Base-by-base conservation (phyloP, 1,140 invertebrate species). In the Drosophila ogumai region DNA sequence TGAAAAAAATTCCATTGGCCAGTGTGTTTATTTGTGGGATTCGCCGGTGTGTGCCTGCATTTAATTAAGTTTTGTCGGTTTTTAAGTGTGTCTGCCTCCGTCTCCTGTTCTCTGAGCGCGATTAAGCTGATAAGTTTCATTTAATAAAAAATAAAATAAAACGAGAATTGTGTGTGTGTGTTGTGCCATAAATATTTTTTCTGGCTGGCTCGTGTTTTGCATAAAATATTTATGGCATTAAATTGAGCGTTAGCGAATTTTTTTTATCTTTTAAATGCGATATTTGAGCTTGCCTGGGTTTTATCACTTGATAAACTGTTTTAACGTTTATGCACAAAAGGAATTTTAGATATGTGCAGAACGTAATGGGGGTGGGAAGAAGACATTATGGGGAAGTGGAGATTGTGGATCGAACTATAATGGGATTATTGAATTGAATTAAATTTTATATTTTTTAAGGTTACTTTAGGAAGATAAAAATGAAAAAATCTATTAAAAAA, bases 41-140 rank as follows among this genome's bases (percentile, higher is more conserved):
- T 56, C 49, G 34, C 5, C 58, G 31, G 25, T 41, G 49, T 38
- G 41, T 56, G 81, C 50, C 77, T 79, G 82, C 82, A 82, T 87
- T 86, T 86, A 87, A 86, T 85, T 87, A 85, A 85, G 82, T 85
- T 87, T 85, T 74, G 81, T 71, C 73, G 73, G 77, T 75, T 85
- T 84, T 85, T 65, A 68, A 75, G 60, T 67, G 65, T 58, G 64
- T 46, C 28, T 40, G 43, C 25, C 44, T 19, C 28, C 15, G 31
- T 67, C 36, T 56, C 8, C 58, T 17, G 25, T 38, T 31, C 57
- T 32, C 41, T 32, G 38, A 36, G 31, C 67, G 40, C 38, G 68
- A 85, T 85, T 87, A 74, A 64, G 50, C 60, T 69, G 82, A 85
- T 75, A 85, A 75, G 68, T 81, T 79, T 71, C 46, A 82, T 82